A percentile compares a stretch with the other conserved stretches of the same genome.
phyloP scores from a whole-genome alignment of 1,140 invertebrate genomes.

The Drosophila carrolli region DNA sequence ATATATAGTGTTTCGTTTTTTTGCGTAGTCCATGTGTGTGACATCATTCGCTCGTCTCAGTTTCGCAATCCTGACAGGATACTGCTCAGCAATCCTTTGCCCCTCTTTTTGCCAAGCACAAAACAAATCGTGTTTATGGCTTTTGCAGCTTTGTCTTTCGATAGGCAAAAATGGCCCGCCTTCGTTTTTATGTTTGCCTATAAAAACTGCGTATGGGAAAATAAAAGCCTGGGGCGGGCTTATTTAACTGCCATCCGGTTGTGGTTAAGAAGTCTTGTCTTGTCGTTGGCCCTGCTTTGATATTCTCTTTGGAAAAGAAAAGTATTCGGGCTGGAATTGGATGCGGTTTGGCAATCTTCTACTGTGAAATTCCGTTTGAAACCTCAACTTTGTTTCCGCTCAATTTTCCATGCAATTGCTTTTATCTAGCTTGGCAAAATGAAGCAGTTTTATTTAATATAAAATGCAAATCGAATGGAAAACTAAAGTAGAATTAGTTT shows the following conservation, averaged over 20 bases:
- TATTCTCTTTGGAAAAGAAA: slow-evolving; percentile 26
- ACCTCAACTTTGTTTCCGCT: slow-evolving; percentile 18
- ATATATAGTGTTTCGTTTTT: not conserved
- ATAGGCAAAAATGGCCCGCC: slow-evolving; percentile 48
- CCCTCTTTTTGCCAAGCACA: not conserved
- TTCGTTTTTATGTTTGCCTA: slow-evolving; percentile 58
- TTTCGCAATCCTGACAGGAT: slow-evolving; percentile 39
- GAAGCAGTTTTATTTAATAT: slow-evolving; percentile 14
- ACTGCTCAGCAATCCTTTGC: slow-evolving; percentile 24
- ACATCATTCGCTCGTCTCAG: slow-evolving; percentile 41
- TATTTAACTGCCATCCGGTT: slow-evolving; percentile 44
- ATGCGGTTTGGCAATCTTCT: slow-evolving; percentile 23
- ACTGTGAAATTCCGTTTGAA: slow-evolving; percentile 26
- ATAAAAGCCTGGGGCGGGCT: slow-evolving; percentile 38
- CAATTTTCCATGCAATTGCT: slow-evolving; percentile 34
- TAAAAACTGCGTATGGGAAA: slow-evolving; percentile 53
- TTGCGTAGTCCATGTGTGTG: slow-evolving; percentile 12
- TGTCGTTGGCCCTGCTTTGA: slow-evolving; percentile 12
- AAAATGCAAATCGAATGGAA: slow-evolving; percentile 29
- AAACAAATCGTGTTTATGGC: slow-evolving; percentile 58
- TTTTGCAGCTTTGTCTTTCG: slow-evolving; percentile 66
- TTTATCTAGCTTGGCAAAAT: slow-evolving; percentile 15
- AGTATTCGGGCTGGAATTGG: not conserved
- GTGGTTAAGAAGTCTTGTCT: slow-evolving; percentile 34
- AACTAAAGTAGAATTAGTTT: not conserved